A percentile compares a stretch with the other conserved stretches of the same genome.
Evolutionary conservation across 2,888 invertebrate genomes (phyloP).

Genomic region (Halictus ligatus): DNA sequence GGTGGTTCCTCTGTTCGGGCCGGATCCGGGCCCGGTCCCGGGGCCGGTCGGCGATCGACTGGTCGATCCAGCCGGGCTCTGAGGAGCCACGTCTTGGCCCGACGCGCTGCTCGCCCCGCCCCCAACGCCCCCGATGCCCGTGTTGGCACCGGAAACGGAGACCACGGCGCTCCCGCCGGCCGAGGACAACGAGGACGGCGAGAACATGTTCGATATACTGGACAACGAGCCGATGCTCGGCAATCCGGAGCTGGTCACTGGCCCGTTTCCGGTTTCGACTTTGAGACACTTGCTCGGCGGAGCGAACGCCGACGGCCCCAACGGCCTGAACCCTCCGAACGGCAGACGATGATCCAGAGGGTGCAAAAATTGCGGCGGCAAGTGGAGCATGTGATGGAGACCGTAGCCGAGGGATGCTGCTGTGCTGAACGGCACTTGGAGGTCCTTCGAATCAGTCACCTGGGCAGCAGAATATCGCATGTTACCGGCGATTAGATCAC

Average conservation of each 20-base stretch:
- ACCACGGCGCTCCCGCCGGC: conserved; percentile 71
- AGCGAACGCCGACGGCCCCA: conserved; percentile 89
- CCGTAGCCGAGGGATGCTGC: conserved; percentile 86
- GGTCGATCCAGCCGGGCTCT: conserved; percentile 82
- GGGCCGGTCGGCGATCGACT: conserved; percentile 80
- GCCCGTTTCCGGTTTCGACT: conserved; percentile 78
- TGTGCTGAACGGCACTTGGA: conserved; percentile 88
- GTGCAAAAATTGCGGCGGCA: conserved; percentile 90
- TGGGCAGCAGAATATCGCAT: conserved; percentile 36
- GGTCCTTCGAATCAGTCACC: conserved; percentile 86
- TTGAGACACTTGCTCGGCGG: conserved; percentile 88
- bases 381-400: conserved; percentile 89
- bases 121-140: conserved; percentile 54
- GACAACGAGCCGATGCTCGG: conserved; percentile 81
- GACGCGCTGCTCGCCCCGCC: conserved; percentile 32
- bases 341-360: conserved; percentile 88
- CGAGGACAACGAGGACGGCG: conserved; percentile 79
- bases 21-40: conserved; percentile 68
- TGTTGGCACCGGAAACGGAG: conserved; percentile 63
- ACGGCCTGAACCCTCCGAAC: conserved; percentile 87
- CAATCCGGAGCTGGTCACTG: conserved; percentile 77
- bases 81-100: conserved; percentile 78
- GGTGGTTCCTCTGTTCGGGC: conserved; percentile 77
- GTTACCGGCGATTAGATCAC: background rate
- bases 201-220: conserved; percentile 83